Base-by-base conservation (phyloP, 2,888 invertebrate genomes). In the Hydropsyche betteni region DNA sequence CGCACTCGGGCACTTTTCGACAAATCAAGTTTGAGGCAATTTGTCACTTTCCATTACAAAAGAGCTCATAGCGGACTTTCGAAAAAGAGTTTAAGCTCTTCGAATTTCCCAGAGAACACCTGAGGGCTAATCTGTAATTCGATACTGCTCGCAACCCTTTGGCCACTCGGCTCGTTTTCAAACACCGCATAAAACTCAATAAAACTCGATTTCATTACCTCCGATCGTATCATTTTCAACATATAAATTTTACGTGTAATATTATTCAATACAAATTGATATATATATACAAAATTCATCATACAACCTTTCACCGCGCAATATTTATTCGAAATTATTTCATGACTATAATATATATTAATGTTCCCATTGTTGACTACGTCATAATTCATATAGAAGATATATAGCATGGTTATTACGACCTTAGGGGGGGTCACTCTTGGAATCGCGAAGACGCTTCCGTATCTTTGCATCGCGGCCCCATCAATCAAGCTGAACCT, bases 11-110 rank as follows among this genome's bases (percentile, higher is more conserved):
- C 34, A 12, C 36, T 64, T 64, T 64, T 64, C 64, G 64, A 24
- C 64, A 64, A 44, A 64, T 64, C 34, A 64, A 64, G 34, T 64
- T 34, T 36, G 64, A 36, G 64, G 64, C 64, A 64, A 64, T 64
- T 64, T 64, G 64, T 64, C 64, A 64, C 64, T 64, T 64, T 64
- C 64, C 64, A 64, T 64, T 64, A 64, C 64, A 64, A 64, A 44
- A 64, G 64, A 64, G 64, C 64, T 36, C 61, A 61, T 24, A 61
- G 33, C 33, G 24, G 24, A 61, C 61, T 61, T 61, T 61, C 10
- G 24, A 61, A 36, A 36, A 64, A 64, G 64, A 64, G 61, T 61
- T 61, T 61, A 61, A 61, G 64, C 64, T 6, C 44, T 36, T 64
- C 12, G 36, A 24, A 10, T 64, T 36, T 34, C 64, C 34, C 64